Evolutionary conservation across 37 sponge, comb jelly and placozoan species (phyloP).

Genomic region (Ianthella basta): DNA sequence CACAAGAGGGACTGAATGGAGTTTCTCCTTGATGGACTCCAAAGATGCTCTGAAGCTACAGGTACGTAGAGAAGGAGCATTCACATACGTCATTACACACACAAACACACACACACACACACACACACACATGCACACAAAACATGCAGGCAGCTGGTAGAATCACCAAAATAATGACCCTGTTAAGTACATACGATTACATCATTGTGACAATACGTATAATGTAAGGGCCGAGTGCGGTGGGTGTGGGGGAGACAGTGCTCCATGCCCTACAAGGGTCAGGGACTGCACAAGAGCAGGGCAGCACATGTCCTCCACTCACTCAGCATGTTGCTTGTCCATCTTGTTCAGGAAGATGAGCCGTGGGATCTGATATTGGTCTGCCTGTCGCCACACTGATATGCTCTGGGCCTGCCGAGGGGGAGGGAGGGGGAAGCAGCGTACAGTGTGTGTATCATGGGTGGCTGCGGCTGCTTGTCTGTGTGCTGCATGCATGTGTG

Average conservation of each 20-base stretch:
- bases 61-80: background rate
- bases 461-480: background rate
- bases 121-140: too few species aligned
- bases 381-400: conserved; percentile 85
- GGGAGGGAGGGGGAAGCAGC: too few species aligned
- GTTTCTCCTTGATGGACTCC: conserved; percentile 62
- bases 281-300: too few species aligned
- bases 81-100: too few species aligned
- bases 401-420: conserved; percentile 73
- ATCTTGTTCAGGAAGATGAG: conserved; percentile 90
- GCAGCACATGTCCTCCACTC: too few species aligned
- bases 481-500: background rate
- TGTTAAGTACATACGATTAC: too few species aligned
- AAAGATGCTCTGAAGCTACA: conserved; percentile 57
- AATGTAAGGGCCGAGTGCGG: background rate
- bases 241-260: background rate
- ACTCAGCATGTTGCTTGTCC: conserved; percentile 81
- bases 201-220: too few species aligned
- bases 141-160: too few species aligned
- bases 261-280: too few species aligned
- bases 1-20: conserved; percentile 48
- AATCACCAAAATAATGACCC: too few species aligned
- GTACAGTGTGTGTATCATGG: background rate
- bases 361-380: conserved; percentile 59
- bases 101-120: too few species aligned